Evolutionary conservation across 30 jellyfish, hydroid and myxozoan species (phyloP).

Genomic region (Aurelia sp.): DNA sequence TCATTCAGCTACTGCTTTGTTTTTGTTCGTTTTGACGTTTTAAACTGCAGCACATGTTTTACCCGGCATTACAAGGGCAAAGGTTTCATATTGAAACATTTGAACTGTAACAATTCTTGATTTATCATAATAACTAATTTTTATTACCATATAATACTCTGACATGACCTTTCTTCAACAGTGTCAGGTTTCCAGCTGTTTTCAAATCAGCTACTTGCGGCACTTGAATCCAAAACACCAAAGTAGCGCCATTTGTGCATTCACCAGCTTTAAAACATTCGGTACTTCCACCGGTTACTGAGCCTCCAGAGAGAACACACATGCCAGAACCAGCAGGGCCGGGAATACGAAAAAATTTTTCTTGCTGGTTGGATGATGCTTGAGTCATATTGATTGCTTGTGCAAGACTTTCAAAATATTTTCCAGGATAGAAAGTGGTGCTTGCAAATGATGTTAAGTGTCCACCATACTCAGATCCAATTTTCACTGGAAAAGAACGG

Average conservation of each 20-base stretch:
- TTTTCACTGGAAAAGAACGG: not conserved
- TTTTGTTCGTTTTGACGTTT: no score
- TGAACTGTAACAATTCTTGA: no score
- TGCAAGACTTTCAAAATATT: not conserved
- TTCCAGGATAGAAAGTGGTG: not conserved
- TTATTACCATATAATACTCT: conserved; percentile 23
- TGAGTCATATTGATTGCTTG: not conserved
- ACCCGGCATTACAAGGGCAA: no score
- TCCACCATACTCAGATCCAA: not conserved
- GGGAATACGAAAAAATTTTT: not conserved
- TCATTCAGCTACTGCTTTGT: no score
- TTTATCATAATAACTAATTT: no score
- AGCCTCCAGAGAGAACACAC: not conserved
- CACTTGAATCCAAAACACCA: conserved; percentile 43
- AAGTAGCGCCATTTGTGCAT: conserved; percentile 23
- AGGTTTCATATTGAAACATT: no score
- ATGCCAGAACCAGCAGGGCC: conserved; percentile 45
- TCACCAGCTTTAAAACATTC: not conserved
- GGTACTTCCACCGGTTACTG: not conserved
- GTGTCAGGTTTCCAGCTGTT: conserved; percentile 31
- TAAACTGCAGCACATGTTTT: no score
- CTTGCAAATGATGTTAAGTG: not conserved
- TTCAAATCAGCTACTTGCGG: conserved; percentile 56
- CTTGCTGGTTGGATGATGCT: not conserved
- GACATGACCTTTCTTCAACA: conserved; percentile 22